These are phyloP conservation scores for Drosophila hydei DNA, from an alignment of 1,140 invertebrate species.

Conservation along the genomic window DNA sequence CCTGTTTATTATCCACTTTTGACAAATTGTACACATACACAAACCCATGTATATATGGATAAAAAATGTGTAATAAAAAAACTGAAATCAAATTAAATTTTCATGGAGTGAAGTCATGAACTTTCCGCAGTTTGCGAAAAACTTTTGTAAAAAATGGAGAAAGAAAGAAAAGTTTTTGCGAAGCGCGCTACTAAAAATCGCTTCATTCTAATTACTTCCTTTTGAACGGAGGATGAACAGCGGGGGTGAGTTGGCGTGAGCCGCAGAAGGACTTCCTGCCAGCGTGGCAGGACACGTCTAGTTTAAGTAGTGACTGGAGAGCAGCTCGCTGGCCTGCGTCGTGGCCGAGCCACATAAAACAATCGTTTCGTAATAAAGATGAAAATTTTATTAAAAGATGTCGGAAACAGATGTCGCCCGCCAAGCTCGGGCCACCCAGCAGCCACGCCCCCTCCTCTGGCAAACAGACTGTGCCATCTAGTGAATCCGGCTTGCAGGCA, in stretches of 20 bases:
- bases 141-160: conserved; percentile 24
- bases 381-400: conserved; percentile 85
- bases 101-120: conserved; percentile 66
- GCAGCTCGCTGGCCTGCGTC: conserved; percentile 12
- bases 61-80: conserved; percentile 45
- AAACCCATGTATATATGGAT: not conserved
- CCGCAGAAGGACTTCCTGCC: conserved; percentile 66
- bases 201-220: conserved; percentile 83
- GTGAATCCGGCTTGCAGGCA: not conserved
- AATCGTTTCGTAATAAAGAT: conserved; percentile 84
- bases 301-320: conserved; percentile 56
- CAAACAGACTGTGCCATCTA: conserved; percentile 21
- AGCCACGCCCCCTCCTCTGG: conserved; percentile 31
- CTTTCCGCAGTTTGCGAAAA: conserved; percentile 28
- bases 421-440: conserved; percentile 40
- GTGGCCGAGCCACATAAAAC: conserved; percentile 72
- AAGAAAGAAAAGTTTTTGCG: conserved; percentile 38
- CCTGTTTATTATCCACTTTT: conserved; percentile 52
- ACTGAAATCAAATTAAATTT: conserved; percentile 60
- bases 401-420: conserved; percentile 84
- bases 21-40: conserved; percentile 42
- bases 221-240: conserved; percentile 20
- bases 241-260: conserved; percentile 25
- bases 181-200: conserved; percentile 70
- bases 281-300: conserved; percentile 55